Conservation (phyloP, 53 echinoderm and acorn worm genomes). For the Apostichopus leukothele region DNA sequence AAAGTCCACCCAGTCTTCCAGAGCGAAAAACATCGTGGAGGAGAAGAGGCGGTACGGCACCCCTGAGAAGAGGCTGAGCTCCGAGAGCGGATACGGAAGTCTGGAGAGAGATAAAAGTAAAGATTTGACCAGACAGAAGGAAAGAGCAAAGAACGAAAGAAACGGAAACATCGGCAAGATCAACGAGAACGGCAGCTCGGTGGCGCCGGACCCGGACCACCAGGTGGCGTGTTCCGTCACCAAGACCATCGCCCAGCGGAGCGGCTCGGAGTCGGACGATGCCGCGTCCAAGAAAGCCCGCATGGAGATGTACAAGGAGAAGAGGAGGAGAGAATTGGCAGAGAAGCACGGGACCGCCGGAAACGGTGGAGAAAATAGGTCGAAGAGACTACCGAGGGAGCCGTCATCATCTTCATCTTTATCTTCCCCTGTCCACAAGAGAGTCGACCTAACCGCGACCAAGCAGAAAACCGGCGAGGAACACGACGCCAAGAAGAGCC, state of each 20-base stretch:
- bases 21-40: not conserved
- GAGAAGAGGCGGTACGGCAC: conserved; percentile 25
- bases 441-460: not conserved
- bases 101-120: conserved; percentile 58
- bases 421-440: conserved; percentile 2
- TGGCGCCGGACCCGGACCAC: not conserved
- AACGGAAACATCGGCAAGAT: conserved; percentile 4
- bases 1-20: not conserved
- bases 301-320: conserved; percentile 90
- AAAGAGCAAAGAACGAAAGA: not conserved
- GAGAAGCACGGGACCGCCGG: conserved; percentile 79
- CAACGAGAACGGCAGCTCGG: conserved; percentile 10
- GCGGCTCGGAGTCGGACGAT: conserved; percentile 82
- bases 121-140: not conserved
- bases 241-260: conserved; percentile 51
- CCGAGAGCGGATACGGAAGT: conserved; percentile 79
- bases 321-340: conserved; percentile 87
- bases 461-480: not conserved
- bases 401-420: not conserved
- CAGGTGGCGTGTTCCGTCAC: conserved; percentile 13
- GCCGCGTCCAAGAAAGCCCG: conserved; percentile 64
- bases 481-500: not conserved
- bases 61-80: conserved; percentile 52
- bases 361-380: conserved; percentile 48
- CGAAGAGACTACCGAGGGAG: conserved; percentile 35